These are phyloP conservation scores for Dermolepida albohirtum DNA, from an alignment of 2,888 invertebrate genomes.

Conservation along the genomic window DNA sequence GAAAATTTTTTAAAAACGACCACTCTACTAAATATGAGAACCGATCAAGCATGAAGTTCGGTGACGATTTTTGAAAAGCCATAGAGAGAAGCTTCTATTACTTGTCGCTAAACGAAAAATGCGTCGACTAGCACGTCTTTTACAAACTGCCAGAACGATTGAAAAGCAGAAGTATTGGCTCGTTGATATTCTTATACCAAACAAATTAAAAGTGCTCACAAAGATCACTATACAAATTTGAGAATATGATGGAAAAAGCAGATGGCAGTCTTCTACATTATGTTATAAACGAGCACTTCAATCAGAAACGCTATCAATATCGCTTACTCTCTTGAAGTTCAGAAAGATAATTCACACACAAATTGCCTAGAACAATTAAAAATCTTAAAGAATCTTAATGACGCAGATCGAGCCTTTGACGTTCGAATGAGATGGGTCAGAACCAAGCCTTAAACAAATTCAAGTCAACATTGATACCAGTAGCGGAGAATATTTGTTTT, in stretches of 20 bases:
- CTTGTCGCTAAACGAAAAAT: conserved; percentile 46
- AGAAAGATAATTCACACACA: conserved; percentile 22
- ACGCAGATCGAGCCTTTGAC: conserved; percentile 37
- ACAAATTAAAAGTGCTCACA: too few relatives aligned
- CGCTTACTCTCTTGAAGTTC: conserved; percentile 37
- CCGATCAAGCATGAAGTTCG: conserved; percentile 47
- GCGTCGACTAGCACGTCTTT: conserved; percentile 28
- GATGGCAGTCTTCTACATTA: conserved; percentile 39
- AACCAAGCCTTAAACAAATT: conserved; percentile 45
- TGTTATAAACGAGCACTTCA: conserved; percentile 42
- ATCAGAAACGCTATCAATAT: conserved; percentile 37
- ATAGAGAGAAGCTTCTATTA: conserved; percentile 47
- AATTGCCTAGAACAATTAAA: conserved; percentile 11
- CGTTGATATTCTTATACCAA: too few relatives aligned
- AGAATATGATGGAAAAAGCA: conserved; percentile 21
- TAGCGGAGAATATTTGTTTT: conserved; percentile 44
- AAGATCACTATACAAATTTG: too few relatives aligned
- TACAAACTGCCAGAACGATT: too few relatives aligned
- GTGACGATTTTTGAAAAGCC: conserved; percentile 38
- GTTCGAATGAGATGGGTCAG: conserved; percentile 43
- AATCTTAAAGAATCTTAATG: conserved; percentile 35
- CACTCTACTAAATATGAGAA: conserved; percentile 43
- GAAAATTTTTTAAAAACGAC: conserved; percentile 41
- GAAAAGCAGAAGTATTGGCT: too few relatives aligned
- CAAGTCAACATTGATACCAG: conserved; percentile 44